A percentile compares a stretch with the other conserved stretches of the same genome.
Conservation (phyloP, 92 coral and sea anemone genomes). For the Palythoa heliodiscus region DNA sequence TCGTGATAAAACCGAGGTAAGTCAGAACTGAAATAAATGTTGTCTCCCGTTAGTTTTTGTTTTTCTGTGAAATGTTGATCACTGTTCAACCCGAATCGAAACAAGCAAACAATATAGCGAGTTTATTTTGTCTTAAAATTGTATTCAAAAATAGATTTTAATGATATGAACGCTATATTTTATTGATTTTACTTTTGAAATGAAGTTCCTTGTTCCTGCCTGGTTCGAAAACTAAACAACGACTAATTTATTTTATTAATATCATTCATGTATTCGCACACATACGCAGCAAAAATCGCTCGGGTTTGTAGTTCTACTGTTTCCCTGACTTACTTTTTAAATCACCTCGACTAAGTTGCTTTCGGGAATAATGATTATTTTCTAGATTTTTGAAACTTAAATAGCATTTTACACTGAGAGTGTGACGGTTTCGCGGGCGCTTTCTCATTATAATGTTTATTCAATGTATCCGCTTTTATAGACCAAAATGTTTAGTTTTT, state of each 20-base stretch:
- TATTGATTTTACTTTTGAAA: background rate
- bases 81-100: background rate
- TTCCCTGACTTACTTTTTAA: too few relatives aligned
- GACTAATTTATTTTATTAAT: background rate
- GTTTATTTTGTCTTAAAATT: too few relatives aligned
- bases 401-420: too few relatives aligned
- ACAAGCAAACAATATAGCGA: background rate
- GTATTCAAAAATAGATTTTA: too few relatives aligned
- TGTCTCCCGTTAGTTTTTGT: too few relatives aligned
- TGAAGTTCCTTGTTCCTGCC: background rate
- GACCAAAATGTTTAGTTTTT: too few relatives aligned
- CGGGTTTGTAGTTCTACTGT: background rate
- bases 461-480: too few relatives aligned
- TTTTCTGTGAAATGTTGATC: background rate
- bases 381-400: too few relatives aligned
- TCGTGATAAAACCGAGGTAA: conserved; percentile 98
- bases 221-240: background rate
- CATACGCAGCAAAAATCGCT: background rate
- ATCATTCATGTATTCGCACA: background rate
- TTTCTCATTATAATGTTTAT: too few relatives aligned
- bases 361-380: too few relatives aligned
- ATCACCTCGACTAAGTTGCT: too few relatives aligned
- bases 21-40: background rate
- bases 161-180: background rate
- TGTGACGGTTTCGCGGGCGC: too few relatives aligned